Conservation (phyloP, 2,113 vertebrate genomes). For the Toxotes chatareus region DNA sequence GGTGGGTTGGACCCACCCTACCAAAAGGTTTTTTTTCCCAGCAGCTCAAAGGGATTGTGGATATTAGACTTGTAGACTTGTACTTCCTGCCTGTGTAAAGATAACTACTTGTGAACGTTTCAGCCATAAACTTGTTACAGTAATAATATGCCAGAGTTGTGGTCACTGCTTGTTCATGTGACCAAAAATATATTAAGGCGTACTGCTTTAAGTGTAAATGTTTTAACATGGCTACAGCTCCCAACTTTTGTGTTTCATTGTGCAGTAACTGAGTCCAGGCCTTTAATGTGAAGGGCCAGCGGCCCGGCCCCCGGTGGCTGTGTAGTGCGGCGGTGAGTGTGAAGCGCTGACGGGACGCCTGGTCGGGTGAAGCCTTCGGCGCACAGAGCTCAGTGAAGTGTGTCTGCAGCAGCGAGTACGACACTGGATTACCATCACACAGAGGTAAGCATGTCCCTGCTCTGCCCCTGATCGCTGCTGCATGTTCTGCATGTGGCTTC, state of each 20-base stretch:
- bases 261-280: not conserved
- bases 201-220: too few relatives aligned
- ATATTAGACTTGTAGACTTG: too few relatives aligned
- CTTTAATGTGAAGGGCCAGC: slow-evolving; percentile 63
- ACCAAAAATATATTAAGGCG: too few relatives aligned
- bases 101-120: too few relatives aligned
- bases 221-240: not conserved
- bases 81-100: too few relatives aligned
- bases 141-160: too few relatives aligned
- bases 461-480: not conserved
- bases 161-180: too few relatives aligned
- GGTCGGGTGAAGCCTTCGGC: slow-evolving; percentile 35
- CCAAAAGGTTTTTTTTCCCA: too few relatives aligned
- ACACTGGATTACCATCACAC: slow-evolving; percentile 80
- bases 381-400: slow-evolving; percentile 62
- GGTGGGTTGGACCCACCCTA: too few relatives aligned
- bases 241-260: not conserved
- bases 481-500: not conserved
- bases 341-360: slow-evolving; percentile 59
- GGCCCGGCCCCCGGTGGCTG: not conserved
- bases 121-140: too few relatives aligned
- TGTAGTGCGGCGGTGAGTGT: slow-evolving; percentile 14
- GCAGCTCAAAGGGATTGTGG: too few relatives aligned
- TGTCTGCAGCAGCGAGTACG: slow-evolving; percentile 62
- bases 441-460: slow-evolving; percentile 69